These are phyloP conservation scores for Zygogramma bicolorata DNA, from an alignment of 2,888 invertebrate genomes.

Conservation along the genomic window DNA sequence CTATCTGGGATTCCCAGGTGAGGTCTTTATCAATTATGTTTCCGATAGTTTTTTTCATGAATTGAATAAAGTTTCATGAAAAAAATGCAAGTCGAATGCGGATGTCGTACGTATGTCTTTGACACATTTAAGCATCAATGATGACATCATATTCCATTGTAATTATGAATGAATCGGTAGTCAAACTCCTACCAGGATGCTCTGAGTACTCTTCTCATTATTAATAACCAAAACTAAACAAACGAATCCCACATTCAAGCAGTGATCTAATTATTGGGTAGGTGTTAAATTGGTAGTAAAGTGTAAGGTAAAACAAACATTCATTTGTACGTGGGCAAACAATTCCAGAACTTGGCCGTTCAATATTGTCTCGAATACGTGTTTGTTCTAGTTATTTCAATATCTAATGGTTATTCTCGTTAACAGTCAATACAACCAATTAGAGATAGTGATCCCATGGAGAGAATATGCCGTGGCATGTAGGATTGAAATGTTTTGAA, in stretches of 20 bases:
- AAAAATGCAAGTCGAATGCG: too few species aligned
- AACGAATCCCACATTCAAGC: neutral
- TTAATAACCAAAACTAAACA: neutral
- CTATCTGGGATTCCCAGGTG: too few species aligned
- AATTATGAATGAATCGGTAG: neutral
- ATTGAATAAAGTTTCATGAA: too few species aligned
- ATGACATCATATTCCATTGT: too few species aligned
- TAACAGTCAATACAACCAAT: neutral
- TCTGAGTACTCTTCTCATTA: neutral
- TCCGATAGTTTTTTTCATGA: too few species aligned
- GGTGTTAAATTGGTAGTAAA: conserved; percentile 5
- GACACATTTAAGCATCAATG: too few species aligned
- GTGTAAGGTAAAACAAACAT: neutral
- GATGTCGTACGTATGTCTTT: too few species aligned
- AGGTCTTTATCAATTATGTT: too few species aligned
- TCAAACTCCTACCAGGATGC: neutral
- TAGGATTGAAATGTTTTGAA: too few species aligned
- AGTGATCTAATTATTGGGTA: neutral
- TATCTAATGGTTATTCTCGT: neutral
- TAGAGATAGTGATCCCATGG: neutral
- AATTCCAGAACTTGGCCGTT: neutral
- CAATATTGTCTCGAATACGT: neutral
- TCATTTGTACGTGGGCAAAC: neutral
- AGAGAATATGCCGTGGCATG: neutral
- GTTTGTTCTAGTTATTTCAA: neutral